These are phyloP conservation scores for Taphrorychus bicolor DNA, from an alignment of 2,888 invertebrate genomes.

Conservation along the genomic window DNA sequence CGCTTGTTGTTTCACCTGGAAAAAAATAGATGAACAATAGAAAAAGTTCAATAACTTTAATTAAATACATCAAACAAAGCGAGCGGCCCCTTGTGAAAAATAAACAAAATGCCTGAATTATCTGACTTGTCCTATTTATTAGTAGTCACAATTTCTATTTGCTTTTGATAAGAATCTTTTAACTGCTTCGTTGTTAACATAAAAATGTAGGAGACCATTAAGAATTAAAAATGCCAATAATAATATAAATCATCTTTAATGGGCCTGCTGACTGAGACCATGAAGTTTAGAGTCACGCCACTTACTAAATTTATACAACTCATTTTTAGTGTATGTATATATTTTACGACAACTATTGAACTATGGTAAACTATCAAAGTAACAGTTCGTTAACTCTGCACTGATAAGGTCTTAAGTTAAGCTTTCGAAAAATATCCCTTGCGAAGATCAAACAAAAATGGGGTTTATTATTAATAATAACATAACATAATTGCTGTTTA, in stretches of 20 bases:
- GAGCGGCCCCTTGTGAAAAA: background rate
- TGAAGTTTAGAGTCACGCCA: background rate
- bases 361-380: slow-evolving; percentile 1
- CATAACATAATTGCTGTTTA: background rate
- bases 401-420: background rate
- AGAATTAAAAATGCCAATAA: too few species aligned
- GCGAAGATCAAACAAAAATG: slow-evolving; percentile 8
- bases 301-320: background rate
- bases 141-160: background rate
- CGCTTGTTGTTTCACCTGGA: slow-evolving; percentile 69
- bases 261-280: too few species aligned
- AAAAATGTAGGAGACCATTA: too few species aligned
- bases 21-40: slow-evolving; percentile 13
- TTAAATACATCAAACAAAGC: background rate
- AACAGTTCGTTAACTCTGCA: slow-evolving; percentile 12
- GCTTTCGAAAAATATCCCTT: slow-evolving; percentile 6
- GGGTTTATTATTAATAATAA: slow-evolving; percentile 2
- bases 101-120: background rate
- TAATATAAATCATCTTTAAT: too few species aligned
- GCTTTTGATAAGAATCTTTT: background rate
- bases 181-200: too few species aligned
- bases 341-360: background rate
- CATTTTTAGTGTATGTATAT: background rate
- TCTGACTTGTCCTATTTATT: background rate
- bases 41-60: too few species aligned